Base-by-base conservation (phyloP, 1,140 invertebrate species). In the Cardiocondyla obscurior region DNA sequence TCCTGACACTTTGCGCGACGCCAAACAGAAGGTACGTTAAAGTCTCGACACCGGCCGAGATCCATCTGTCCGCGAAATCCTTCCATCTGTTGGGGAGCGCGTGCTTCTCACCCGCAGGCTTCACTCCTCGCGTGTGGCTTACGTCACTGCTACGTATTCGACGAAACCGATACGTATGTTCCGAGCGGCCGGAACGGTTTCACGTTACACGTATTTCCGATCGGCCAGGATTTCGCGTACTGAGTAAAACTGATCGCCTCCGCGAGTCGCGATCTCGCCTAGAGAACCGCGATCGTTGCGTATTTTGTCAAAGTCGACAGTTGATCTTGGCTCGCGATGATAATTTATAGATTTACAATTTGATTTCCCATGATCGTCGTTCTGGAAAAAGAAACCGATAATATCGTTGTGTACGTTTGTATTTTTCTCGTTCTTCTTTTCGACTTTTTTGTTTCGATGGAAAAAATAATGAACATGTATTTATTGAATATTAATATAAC, bases 1-100 rank as follows among this genome's bases (percentile, higher is more conserved):
- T 92, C 90, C 91, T 92, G 92, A 92, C 91, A 89, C 77, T 85
- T 89, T 39, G 64, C 70, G 49, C 46, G 81, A 84, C 70, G 82
- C 57, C 89, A 90, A 90, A 91, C 90, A 89, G 89, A 87, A 91
- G 79, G 89, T 86, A 51, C 16, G 64, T 49, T 30, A 88, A 60
- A 16, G 14, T 1, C 3, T 8, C 36, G 36, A 6, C 36, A 6
- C 8, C 7, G 2, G 36, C 36, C 36, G 36, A 8, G 36, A 0
- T 4, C 36, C 2, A 10, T 2, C 36, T 39, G n/a, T n/a, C n/a
- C n/a, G n/a, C n/a, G n/a, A n/a, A n/a, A n/a, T n/a, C n/a, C n/a
- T n/a, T 4, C 36, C 2, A 10, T 2, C 36, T 39, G 36, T 39
- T 1, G 36, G 10, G 36, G 0, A 67, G 2, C 44, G 14, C 14